Evolutionary conservation across 2,797 vertebrate genomes (phyloP), one percentile per base, ranked within the genome.

Genomic region (Sebastes vulpes): DNA sequence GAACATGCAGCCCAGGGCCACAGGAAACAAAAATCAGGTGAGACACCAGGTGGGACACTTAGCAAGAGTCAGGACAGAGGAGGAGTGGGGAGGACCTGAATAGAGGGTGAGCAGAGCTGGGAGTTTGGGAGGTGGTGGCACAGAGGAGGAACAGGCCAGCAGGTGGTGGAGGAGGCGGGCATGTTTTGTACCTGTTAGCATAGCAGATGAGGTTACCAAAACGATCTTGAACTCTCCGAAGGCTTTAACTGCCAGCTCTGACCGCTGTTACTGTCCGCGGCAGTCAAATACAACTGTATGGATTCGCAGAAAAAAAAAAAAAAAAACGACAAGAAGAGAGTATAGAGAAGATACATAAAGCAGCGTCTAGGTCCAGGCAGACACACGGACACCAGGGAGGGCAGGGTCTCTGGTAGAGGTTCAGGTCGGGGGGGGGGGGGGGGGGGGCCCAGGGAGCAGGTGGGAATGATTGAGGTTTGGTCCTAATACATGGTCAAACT

Each of bases 221-320:
- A 98, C 79, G 96, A 98, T 96, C 97, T 96, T 90, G 97, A 97
- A 95, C 96, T 98, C 96, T 97, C 97, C 96, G 96, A 97, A 94
- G 98, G 97, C 96, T 98, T 99, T 98, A 98, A 97, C 96, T 97
- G 98, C 98, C 98, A 98, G 96, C 97, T 97, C 92, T 96, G 95
- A 94, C 95, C 97, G 96, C 97, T 97, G 96, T 96, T 97, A 98
- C 96, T 97, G 96, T 98, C 98, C 95, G 96, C 95, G 93, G 98
- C 97, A 94, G 97, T 97, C 97, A 98, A 98, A 98, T 98, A 99
- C 95, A 98, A 97, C 98, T 99, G 96, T 92, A 96, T 96, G 97
- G 97, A 94, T 96, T 95, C 88, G 96, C 95, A 95, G 95, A 38
- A 31, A 31, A 71, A 73, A 77, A 56, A 96, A 92, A 91, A 96